A percentile compares a stretch with the other conserved stretches of the same genome.
These are phyloP conservation scores for Pedicia rivosa DNA, from an alignment of 2,888 invertebrate species.

Conservation along the genomic window DNA sequence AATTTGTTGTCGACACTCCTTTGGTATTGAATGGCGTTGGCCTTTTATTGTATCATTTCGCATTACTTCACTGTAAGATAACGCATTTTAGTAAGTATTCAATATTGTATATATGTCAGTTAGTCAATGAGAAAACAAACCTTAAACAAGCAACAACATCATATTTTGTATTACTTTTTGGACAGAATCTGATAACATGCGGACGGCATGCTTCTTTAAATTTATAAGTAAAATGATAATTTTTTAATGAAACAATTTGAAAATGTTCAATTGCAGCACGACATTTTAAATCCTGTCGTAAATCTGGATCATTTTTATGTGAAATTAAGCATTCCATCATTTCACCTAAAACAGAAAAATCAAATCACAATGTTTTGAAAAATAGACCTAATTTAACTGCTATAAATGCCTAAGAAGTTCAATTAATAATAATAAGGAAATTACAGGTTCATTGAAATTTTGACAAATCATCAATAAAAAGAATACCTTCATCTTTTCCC, in stretches of 20 bases:
- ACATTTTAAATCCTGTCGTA: slow-evolving; percentile 67
- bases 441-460: too few species aligned
- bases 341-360: slow-evolving; percentile 44
- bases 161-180: slow-evolving; percentile 54
- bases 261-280: slow-evolving; percentile 92
- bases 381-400: neutral
- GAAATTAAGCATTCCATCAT: slow-evolving; percentile 87
- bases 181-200: slow-evolving; percentile 54
- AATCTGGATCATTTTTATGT: slow-evolving; percentile 75
- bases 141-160: slow-evolving; percentile 41
- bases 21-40: slow-evolving; percentile 62
- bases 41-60: slow-evolving; percentile 73
- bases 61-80: slow-evolving; percentile 66
- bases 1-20: slow-evolving; percentile 81
- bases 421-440: too few species aligned
- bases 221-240: slow-evolving; percentile 83
- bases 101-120: too few species aligned
- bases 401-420: too few species aligned
- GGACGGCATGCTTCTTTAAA: slow-evolving; percentile 89
- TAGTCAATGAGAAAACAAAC: neutral
- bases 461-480: too few species aligned
- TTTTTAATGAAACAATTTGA: slow-evolving; percentile 83
- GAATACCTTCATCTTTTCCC: slow-evolving; percentile 60
- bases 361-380: neutral
- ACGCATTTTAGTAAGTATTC: slow-evolving; percentile 43